Conservation (phyloP, 2,888 invertebrate genomes). For the Epistrophe eligans region DNA sequence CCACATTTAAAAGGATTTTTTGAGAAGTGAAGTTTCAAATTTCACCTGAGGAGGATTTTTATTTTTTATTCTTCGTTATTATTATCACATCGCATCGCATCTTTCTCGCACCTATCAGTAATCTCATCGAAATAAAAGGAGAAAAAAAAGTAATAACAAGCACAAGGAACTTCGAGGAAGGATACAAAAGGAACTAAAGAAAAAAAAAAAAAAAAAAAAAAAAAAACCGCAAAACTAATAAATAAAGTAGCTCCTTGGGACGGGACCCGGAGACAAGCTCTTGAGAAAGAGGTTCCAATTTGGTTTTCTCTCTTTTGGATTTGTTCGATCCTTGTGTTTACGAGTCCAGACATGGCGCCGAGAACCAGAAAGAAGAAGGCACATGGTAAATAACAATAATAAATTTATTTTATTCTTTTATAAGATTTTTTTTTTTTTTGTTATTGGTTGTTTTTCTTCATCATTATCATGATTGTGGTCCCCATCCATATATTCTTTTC, state of each 20-base stretch:
- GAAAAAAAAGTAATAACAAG: constrained; percentile 35
- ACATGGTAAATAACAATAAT: constrained; percentile 84
- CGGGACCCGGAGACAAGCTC: neutral
- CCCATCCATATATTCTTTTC: constrained; percentile 42
- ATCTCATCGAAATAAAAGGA: constrained; percentile 53
- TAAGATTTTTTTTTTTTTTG: constrained; percentile 34
- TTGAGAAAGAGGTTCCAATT: constrained; percentile 26
- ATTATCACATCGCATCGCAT: constrained; percentile 58
- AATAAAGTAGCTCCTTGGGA: constrained; percentile 67
- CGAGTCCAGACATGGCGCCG: constrained; percentile 84
- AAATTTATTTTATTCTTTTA: constrained; percentile 77
- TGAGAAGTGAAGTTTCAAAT: constrained; percentile 63
- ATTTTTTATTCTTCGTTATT: constrained; percentile 22
- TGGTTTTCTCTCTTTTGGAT: constrained; percentile 21
- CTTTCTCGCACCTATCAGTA: constrained; percentile 64
- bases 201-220: constrained; percentile 17
- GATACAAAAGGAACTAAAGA: constrained; percentile 12
- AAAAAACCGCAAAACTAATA: constrained; percentile 70
- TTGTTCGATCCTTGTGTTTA: constrained; percentile 70
- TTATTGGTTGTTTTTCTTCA: constrained; percentile 57
- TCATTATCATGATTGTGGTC: constrained; percentile 54
- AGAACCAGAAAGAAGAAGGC: constrained; percentile 84
- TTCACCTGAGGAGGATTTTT: constrained; percentile 53
- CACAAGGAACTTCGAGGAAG: neutral
- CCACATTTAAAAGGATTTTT: constrained; percentile 7